Evolutionary conservation across 2,113 vertebrate species (phyloP).

Genomic region (Colaptes auratus): DNA sequence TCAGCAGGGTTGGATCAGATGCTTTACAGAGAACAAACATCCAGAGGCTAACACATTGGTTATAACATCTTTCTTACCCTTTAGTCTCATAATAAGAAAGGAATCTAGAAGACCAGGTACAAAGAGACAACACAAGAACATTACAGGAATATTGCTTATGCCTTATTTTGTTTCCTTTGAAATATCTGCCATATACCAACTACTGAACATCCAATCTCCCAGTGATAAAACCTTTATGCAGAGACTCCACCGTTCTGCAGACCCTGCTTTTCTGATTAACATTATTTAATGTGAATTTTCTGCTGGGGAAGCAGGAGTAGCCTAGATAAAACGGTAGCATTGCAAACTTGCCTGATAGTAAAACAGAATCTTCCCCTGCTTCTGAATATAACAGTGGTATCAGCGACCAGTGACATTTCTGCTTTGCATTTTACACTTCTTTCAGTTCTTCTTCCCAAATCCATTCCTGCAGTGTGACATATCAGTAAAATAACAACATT

Average conservation of each 20-base stretch:
- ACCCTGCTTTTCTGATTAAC: neutral
- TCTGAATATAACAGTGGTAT: slow-evolving; percentile 4
- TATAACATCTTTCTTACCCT: neutral
- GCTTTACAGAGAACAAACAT: neutral
- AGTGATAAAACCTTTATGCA: neutral
- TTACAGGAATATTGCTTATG: neutral
- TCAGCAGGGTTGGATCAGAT: neutral
- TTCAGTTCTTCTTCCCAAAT: slow-evolving; percentile 12
- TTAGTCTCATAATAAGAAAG: neutral
- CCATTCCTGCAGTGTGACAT: neutral
- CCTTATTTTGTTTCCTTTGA: neutral
- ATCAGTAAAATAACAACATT: slow-evolving; percentile 31
- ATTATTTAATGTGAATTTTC: slow-evolving; percentile 48
- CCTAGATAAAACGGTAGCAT: slow-evolving; percentile 8
- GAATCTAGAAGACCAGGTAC: neutral
- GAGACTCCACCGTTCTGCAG: neutral
- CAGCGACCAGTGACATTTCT: slow-evolving; percentile 58
- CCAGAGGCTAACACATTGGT: neutral
- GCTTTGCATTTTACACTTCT: slow-evolving; percentile 40
- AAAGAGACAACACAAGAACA: neutral
- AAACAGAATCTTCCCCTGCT: slow-evolving; percentile 25
- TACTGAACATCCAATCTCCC: neutral
- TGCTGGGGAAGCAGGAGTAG: slow-evolving; percentile 28
- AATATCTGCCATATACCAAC: neutral
- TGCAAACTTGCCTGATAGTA: neutral